These are phyloP conservation scores for Amblyraja radiata DNA, from an alignment of 2,797 vertebrate species.

Conservation along the genomic window DNA sequence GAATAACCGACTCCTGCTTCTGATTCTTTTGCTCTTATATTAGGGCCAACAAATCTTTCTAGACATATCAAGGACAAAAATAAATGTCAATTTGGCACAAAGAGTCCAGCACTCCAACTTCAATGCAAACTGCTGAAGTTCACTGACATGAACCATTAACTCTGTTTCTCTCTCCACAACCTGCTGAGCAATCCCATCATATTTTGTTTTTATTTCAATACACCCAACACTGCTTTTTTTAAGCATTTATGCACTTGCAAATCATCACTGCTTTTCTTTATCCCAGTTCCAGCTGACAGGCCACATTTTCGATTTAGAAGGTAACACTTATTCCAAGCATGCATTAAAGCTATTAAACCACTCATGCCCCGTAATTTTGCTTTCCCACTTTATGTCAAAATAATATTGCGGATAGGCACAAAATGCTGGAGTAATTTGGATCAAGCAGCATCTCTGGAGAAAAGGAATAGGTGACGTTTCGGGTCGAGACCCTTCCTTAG, in stretches of 20 bases:
- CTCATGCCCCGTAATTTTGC: neutral
- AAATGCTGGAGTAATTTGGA: too few species aligned
- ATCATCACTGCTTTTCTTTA: neutral
- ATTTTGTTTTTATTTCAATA: too few species aligned
- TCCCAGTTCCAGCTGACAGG: neutral
- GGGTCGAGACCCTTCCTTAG: too few species aligned
- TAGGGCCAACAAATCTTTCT: neutral
- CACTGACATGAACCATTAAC: too few species aligned
- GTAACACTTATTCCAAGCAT: neutral
- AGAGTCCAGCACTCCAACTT: neutral
- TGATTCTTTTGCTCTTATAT: too few species aligned
- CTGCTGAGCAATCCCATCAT: too few species aligned
- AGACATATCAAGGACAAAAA: neutral
- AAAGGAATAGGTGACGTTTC: too few species aligned
- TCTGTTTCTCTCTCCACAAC: too few species aligned
- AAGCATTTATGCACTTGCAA: neutral
- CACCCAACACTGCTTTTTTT: neutral
- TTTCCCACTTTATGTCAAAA: neutral
- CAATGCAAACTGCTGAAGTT: too few species aligned
- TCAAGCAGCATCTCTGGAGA: too few species aligned
- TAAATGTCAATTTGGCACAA: neutral
- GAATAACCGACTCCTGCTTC: too few species aligned
- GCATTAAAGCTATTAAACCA: neutral
- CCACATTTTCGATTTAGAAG: neutral
- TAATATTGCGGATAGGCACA: neutral